A percentile compares a stretch with the other conserved stretches of the same genome.
These are phyloP conservation scores for Hippasteria phrygiana DNA, from an alignment of 53 echinoderm and acorn worm genomes.

Conservation along the genomic window DNA sequence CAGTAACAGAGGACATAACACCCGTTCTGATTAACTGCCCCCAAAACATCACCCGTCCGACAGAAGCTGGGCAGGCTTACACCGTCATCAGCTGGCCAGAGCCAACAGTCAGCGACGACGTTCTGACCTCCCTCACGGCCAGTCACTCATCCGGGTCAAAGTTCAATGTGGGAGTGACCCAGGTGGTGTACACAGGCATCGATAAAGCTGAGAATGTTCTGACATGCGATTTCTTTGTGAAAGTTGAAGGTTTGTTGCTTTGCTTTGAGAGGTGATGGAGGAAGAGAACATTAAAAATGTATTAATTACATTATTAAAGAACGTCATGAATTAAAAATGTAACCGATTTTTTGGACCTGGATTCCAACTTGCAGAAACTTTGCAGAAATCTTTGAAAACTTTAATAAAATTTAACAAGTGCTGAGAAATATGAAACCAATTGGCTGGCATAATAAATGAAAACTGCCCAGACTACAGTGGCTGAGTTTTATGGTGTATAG, in stretches of 20 bases:
- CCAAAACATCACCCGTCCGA: conserved; percentile 15
- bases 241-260: conserved; percentile 26
- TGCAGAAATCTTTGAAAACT: no score
- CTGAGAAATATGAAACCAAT: no score
- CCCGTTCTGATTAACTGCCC: conserved; percentile 32
- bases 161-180: conserved; percentile 31
- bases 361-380: no score
- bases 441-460: no score
- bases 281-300: no score
- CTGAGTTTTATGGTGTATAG: no score
- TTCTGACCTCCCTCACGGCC: background rate
- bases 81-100: conserved; percentile 38
- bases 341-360: no score
- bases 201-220: background rate
- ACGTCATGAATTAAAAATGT: no score
- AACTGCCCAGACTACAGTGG: no score
- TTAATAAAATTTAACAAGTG: no score
- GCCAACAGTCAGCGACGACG: background rate
- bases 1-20: background rate
- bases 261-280: no score
- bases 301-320: no score
- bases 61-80: conserved; percentile 21
- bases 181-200: conserved; percentile 33
- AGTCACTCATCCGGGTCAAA: conserved; percentile 16
- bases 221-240: conserved; percentile 39